Conservation (phyloP, 2,113 vertebrate genomes). For the Lasiurus cinereus region DNA sequence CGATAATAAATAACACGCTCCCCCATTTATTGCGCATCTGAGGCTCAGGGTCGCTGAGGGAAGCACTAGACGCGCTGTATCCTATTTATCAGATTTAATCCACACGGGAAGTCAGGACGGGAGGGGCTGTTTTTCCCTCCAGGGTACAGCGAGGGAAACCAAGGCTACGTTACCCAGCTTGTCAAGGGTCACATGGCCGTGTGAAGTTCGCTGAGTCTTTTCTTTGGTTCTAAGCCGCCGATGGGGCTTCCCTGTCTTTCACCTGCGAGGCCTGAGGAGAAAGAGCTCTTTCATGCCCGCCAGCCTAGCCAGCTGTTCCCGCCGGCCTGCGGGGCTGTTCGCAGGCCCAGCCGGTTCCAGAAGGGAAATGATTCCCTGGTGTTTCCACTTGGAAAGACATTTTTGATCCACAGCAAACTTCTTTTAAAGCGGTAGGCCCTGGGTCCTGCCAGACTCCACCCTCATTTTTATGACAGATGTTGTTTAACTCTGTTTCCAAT, state of each 20-base stretch:
- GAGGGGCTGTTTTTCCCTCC: background rate
- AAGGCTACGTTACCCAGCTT: background rate
- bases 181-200: rapidly evolving
- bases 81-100: background rate
- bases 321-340: background rate
- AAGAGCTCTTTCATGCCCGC: conserved; percentile 49
- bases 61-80: background rate
- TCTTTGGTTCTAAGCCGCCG: background rate
- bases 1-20: background rate
- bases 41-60: background rate
- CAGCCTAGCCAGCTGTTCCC: background rate
- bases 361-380: conserved; percentile 56
- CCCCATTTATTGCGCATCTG: background rate
- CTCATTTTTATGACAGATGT: conserved; percentile 18
- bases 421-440: conserved; percentile 33
- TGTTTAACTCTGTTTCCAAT: background rate
- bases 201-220: background rate
- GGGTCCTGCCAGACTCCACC: background rate
- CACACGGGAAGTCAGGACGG: background rate
- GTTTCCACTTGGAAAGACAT: conserved; percentile 10
- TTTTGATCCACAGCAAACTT: conserved; percentile 63
- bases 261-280: background rate
- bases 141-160: background rate
- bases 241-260: background rate
- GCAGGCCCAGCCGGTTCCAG: background rate